A percentile compares a stretch with the other conserved stretches of the same genome.
Conservation (phyloP, 2,888 invertebrate genomes). For the Conomelus anceps region DNA sequence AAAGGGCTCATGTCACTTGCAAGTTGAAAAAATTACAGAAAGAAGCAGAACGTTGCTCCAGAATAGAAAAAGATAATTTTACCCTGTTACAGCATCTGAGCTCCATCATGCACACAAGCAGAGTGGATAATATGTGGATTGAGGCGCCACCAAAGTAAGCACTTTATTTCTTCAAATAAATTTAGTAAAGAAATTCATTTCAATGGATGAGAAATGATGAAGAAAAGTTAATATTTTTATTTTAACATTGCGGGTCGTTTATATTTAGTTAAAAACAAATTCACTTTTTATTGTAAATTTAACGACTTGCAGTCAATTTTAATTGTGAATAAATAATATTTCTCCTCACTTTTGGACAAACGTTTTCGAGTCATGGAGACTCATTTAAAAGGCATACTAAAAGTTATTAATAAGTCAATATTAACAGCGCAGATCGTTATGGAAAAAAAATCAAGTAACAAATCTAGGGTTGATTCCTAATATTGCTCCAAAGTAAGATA, state of each 20-base stretch:
- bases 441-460: no score
- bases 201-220: not conserved
- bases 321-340: no score
- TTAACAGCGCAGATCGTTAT: no score
- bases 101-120: slow-evolving; percentile 57
- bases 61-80: slow-evolving; percentile 62
- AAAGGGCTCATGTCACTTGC: slow-evolving; percentile 56
- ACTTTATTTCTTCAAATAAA: not conserved
- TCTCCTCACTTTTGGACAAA: no score
- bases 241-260: slow-evolving; percentile 34
- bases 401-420: no score
- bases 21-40: slow-evolving; percentile 64
- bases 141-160: slow-evolving; percentile 55
- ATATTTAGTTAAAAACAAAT: no score
- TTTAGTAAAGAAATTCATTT: not conserved
- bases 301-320: no score
- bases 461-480: no score
- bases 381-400: no score
- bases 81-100: slow-evolving; percentile 59
- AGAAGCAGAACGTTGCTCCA: slow-evolving; percentile 57
- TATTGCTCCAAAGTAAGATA: no score
- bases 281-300: no score
- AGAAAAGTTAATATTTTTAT: slow-evolving; percentile 37
- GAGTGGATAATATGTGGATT: slow-evolving; percentile 61
- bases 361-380: no score